Evolutionary conservation across 2,888 invertebrate genomes (phyloP).

Genomic region (Ecliptopera silaceata): DNA sequence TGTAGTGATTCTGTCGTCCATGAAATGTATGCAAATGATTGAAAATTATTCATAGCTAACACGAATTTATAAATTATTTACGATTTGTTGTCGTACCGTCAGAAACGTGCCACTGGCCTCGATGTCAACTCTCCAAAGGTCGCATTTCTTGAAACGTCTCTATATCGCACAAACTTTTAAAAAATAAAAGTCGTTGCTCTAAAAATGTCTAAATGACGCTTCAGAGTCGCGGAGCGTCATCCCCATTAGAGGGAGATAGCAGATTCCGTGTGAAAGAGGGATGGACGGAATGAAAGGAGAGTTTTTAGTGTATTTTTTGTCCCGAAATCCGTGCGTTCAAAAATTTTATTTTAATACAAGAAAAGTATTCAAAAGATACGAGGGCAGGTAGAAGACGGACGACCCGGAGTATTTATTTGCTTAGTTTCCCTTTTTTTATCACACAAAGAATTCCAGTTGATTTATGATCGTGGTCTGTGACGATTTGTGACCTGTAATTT

Average conservation of each 20-base stretch:
- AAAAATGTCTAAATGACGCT: conserved; percentile 64
- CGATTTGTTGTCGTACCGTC: conserved; percentile 53
- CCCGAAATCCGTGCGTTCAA: conserved; percentile 74
- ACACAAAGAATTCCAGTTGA: conserved; percentile 76
- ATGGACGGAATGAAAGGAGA: conserved; percentile 57
- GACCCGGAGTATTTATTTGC: conserved; percentile 78
- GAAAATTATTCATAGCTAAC: conserved; percentile 74
- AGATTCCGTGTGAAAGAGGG: conserved; percentile 45
- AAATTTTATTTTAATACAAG: conserved; percentile 81
- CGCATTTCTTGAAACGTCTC: conserved; percentile 29
- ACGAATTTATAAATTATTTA: conserved; percentile 71
- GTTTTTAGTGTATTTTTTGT: conserved; percentile 80
- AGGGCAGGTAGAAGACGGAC: conserved; percentile 73
- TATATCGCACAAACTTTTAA: conserved; percentile 44
- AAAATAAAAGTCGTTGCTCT: conserved; percentile 49
- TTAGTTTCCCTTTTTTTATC: conserved; percentile 72
- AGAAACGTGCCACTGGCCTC: conserved; percentile 42
- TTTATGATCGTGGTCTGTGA: conserved; percentile 75
- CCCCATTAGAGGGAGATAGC: conserved; percentile 59
- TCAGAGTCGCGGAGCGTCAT: conserved; percentile 56
- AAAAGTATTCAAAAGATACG: conserved; percentile 80
- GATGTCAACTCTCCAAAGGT: conserved; percentile 29
- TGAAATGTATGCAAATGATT: conserved; percentile 75
- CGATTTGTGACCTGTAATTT: conserved; percentile 81
- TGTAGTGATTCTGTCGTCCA: conserved; percentile 56